Base-by-base conservation (phyloP, 2,888 invertebrate genomes). In the Cheilosia variabilis region DNA sequence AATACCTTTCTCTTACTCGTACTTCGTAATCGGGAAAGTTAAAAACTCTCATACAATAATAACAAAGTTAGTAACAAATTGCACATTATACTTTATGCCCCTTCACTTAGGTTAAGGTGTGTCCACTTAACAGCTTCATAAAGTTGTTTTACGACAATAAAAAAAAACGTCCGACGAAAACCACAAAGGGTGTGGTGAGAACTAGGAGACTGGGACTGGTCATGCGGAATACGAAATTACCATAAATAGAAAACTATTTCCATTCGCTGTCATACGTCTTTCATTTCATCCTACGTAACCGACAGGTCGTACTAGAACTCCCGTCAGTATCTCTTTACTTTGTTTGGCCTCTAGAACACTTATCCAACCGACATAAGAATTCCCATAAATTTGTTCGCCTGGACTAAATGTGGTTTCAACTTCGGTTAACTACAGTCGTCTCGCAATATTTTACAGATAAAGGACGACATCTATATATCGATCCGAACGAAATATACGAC, bases 121-220 rank as follows among this genome's bases (percentile, higher is more conserved):
- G 73, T 73, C 83, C 73, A 83, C 83, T 83, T 78, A 73, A 83
- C 73, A 83, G 79, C 55, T 79, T 41, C 75, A 69, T 75, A 75
- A 84, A 84, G 52, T 69, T 58, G 52, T 73, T 84, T 79, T 79
- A 84, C 65, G 75, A 84, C 50, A 65, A 57, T 22, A 62, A 27
- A 6, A 27, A 6, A 27, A 27, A 27, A 6, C 27, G 6, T 27
- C 2, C 27, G 27, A 69, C 63, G 37, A 24, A 75, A 66, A 58
- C 62, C 57, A 63, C 69, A 68, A 84, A 73, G 73, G 57, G 75
- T 31, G 41, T 75, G 27, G 10, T 37, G 31, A 9, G 6, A 31
- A 37, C 9, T 34, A 3, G 34, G 34, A 34, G 34, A 34, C 37
- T 53, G 50, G 45, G 27, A 53, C 52, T 75, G 69, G 83, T 83